Percentiles rank a stretch among this genome's conserved stretches.
phyloP scores from a whole-genome alignment of 2,888 invertebrate genomes.

The Tenthredo notha region DNA sequence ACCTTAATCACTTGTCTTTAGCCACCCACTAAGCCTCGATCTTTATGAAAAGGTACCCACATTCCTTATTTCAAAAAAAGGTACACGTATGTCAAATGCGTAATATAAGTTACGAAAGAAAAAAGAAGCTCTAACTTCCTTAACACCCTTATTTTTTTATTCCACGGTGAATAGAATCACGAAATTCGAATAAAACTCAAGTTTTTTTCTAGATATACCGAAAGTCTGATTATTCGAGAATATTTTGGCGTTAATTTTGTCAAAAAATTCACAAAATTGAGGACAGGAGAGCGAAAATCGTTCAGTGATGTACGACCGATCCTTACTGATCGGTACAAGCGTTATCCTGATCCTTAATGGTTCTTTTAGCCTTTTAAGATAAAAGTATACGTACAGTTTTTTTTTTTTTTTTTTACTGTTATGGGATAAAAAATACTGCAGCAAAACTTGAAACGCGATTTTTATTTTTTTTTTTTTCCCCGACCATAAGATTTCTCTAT shows the following conservation, averaged over 20 bases:
- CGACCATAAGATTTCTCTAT: not conserved
- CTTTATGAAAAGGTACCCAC: not conserved
- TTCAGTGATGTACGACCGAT: not conserved
- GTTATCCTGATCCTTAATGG: not conserved
- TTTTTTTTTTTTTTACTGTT: not conserved
- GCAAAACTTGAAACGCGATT: not conserved
- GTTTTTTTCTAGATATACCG: not conserved
- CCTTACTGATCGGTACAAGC: not conserved
- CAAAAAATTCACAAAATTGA: not conserved
- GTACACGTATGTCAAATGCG: not conserved
- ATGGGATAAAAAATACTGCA: not conserved
- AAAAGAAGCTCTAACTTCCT: not conserved
- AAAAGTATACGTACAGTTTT: not conserved
- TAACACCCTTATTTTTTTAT: not conserved
- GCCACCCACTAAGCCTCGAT: constrained; percentile 33
- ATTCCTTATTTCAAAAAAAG: not conserved
- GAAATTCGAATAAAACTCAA: not conserved
- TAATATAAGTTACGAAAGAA: not conserved
- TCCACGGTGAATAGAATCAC: not conserved
- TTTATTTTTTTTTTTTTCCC: not conserved
- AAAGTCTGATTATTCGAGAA: not conserved
- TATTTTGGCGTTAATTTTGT: not conserved
- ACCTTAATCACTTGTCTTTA: constrained; percentile 44
- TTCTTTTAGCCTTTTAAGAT: not conserved
- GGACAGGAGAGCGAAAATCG: not conserved